A percentile compares a stretch with the other conserved stretches of the same genome.
phyloP scores from a whole-genome alignment of 2,113 vertebrate genomes.

The Rattus norvegicus region GRCr8 NC_086020.1:142049001-142049500 shows the following conservation, averaged over 20 bases:
- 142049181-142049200: constrained; percentile 87
- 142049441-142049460: constrained; percentile 91
- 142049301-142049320: constrained; percentile 96
- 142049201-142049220: constrained; percentile 85
- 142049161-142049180: constrained; percentile 85
- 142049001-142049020: constrained; percentile 72
- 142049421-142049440: constrained; percentile 99
- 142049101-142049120: constrained; percentile 82
- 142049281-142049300: constrained; percentile 96
- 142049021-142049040: constrained; percentile 85
- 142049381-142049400: constrained; percentile 95
- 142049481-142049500: constrained; percentile 95
- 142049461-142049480: constrained; percentile 94
- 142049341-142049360: constrained; percentile 96
- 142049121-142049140: constrained; percentile 83
- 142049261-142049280: constrained; percentile 91
- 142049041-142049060: constrained; percentile 91
- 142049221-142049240: constrained; percentile 74
- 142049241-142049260: constrained; percentile 85
- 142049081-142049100: constrained; percentile 61
- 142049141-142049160: constrained; percentile 88
- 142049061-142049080: constrained; percentile 72
- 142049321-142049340: constrained; percentile 91
- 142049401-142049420: constrained; percentile 99
- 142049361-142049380: constrained; percentile 95